phyloP scores from a whole-genome alignment of 2,113 vertebrate genomes.

The Phodopus roborovskii region DNA sequence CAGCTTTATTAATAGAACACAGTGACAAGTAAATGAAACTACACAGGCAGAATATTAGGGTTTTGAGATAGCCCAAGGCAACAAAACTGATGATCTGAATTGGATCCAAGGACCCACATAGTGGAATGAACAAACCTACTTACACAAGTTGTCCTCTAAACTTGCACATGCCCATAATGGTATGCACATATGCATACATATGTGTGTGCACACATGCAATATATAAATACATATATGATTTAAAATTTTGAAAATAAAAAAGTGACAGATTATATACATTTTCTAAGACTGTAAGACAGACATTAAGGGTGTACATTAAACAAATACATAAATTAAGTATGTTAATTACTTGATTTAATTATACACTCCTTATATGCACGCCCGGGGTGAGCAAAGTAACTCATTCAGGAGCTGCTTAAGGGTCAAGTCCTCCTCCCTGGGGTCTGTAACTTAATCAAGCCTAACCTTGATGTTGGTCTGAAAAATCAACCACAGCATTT shows the following conservation, averaged over 20 bases:
- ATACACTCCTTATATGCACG: not conserved
- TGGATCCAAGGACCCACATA: not conserved
- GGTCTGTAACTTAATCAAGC: conserved; percentile 11
- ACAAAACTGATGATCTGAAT: not conserved
- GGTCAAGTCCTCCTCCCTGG: not conserved
- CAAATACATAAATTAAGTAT: conserved; percentile 52
- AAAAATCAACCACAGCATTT: not conserved
- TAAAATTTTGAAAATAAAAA: not conserved
- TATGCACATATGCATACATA: not conserved
- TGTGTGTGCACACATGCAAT: not conserved
- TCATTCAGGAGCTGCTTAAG: conserved; percentile 21
- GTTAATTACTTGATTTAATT: conserved; percentile 59
- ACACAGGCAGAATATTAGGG: not conserved
- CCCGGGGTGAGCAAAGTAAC: not conserved
- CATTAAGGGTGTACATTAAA: conserved; percentile 11
- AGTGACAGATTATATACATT: not conserved
- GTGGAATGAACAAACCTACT: not conserved
- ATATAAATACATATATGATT: not conserved
- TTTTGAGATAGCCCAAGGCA: not conserved
- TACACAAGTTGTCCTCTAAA: not conserved
- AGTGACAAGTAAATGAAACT: not conserved
- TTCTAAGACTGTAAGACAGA: not conserved
- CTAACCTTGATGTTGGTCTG: not conserved
- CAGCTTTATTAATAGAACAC: not conserved
- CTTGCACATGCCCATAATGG: not conserved